phyloP scores from a whole-genome alignment of 92 coral and sea anemone genomes.

The Nematostella vectensis region DNA sequence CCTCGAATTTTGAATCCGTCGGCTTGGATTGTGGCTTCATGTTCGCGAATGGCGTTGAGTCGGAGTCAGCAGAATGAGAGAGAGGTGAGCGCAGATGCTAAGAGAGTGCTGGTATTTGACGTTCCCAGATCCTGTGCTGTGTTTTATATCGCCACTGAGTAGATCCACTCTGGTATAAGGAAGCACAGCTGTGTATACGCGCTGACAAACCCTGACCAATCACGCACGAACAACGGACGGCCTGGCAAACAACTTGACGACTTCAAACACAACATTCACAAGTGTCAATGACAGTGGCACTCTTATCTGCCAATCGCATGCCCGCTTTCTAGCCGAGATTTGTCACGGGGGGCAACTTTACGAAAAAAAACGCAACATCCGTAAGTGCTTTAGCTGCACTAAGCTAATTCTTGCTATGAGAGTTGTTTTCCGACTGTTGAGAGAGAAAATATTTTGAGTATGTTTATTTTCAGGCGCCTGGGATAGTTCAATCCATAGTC shows the following conservation, averaged over 20 bases:
- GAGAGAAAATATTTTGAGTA: too few relatives aligned
- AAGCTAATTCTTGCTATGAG: too few relatives aligned
- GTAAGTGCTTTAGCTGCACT: not conserved
- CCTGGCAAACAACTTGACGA: conserved; percentile 73
- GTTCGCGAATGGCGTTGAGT: not conserved
- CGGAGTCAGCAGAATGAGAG: not conserved
- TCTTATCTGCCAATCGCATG: conserved; percentile 26
- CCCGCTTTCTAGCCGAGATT: conserved; percentile 15
- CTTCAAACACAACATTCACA: conserved; percentile 53
- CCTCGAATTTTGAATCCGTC: conserved; percentile 25
- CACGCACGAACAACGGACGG: conserved; percentile 51
- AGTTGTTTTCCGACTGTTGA: too few relatives aligned
- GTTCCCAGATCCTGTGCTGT: conserved; percentile 48
- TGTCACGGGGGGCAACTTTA: conserved; percentile 29
- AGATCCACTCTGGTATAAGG: conserved; percentile 30
- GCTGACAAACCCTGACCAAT: conserved; percentile 94
- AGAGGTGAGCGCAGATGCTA: conserved; percentile 1
- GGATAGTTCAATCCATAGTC: not conserved
- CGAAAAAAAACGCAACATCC: conserved; percentile 10
- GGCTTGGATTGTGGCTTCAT: conserved; percentile 60
- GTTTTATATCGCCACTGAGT: conserved; percentile 47
- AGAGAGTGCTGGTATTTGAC: conserved; percentile 56
- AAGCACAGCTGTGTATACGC: conserved; percentile 88
- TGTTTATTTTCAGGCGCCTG: too few relatives aligned
- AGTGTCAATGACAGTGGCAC: conserved; percentile 42